A percentile compares a stretch with the other conserved stretches of the same genome.
Conservation (phyloP, 92 coral and sea anemone species). For the Plumapathes pennacea region DNA sequence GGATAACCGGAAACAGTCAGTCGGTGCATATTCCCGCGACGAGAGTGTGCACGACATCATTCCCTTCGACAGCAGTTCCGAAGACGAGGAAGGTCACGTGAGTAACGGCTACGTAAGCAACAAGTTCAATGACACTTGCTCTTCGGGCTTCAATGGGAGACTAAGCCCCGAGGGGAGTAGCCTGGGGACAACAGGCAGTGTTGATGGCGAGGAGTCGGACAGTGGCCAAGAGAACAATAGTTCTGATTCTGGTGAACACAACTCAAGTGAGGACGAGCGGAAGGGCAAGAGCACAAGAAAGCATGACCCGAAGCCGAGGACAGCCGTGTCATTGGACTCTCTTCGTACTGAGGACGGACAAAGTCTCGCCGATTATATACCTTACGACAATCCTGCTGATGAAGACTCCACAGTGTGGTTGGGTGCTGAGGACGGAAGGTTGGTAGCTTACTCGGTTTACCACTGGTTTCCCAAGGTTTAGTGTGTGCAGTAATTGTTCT, state of each 20-base stretch:
- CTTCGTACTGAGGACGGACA: conserved; percentile 60
- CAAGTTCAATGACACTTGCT: conserved; percentile 68
- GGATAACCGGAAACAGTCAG: conserved; percentile 50
- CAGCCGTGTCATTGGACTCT: conserved; percentile 42
- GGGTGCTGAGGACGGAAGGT: conserved; percentile 99
- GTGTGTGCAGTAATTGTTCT: too few relatives aligned
- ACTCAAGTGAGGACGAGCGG: conserved; percentile 85
- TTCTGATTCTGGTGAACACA: conserved; percentile 76
- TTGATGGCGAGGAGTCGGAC: conserved; percentile 77
- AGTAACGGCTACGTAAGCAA: conserved; percentile 64
- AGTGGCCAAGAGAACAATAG: conserved; percentile 75
- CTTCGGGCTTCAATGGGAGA: conserved; percentile 90
- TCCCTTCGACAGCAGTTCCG: conserved; percentile 97
- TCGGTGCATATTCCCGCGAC: conserved; percentile 77
- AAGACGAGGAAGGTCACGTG: conserved; percentile 91
- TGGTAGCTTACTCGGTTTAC: neutral
- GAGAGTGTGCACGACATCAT: conserved; percentile 87
- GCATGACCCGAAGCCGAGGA: conserved; percentile 64
- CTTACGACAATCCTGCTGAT: conserved; percentile 71
- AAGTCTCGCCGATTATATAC: conserved; percentile 69
- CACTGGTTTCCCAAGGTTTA: neutral
- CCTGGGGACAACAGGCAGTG: conserved; percentile 86
- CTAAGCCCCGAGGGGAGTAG: conserved; percentile 98
- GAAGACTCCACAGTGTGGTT: conserved; percentile 92
- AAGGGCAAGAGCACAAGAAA: conserved; percentile 76